Conservation (phyloP, 2,797 vertebrate genomes). For the Dicrostonyx torquatus region DNA sequence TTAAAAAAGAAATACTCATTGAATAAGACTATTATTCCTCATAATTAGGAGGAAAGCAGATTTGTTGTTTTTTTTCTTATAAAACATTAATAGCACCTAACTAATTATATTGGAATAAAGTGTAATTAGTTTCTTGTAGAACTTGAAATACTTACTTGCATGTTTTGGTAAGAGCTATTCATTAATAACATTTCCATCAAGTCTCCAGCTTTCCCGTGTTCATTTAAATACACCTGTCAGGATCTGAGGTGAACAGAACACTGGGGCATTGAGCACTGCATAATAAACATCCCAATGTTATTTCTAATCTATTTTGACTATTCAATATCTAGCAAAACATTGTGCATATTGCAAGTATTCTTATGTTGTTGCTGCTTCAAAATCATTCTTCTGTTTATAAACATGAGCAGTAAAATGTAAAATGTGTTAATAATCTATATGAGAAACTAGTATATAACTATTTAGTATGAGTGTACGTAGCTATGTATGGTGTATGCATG, state of each 20-base stretch:
- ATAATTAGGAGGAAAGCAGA: neutral
- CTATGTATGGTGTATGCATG: neutral
- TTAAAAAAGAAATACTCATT: neutral
- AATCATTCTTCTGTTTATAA: neutral
- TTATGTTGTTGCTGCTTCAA: neutral
- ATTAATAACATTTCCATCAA: constrained; percentile 35
- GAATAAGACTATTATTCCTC: neutral
- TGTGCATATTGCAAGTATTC: neutral
- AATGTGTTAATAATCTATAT: neutral
- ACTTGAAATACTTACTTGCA: constrained; percentile 51
- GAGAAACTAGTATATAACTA: neutral
- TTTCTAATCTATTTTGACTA: neutral
- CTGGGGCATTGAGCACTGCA: neutral
- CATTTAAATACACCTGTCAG: constrained; percentile 42
- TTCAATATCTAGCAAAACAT: neutral
- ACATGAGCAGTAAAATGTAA: neutral
- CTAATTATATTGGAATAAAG: constrained; percentile 48
- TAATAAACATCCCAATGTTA: constrained; percentile 23
- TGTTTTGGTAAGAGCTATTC: constrained; percentile 14
- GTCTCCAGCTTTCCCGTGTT: constrained; percentile 11
- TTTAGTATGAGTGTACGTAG: neutral
- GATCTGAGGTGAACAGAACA: constrained; percentile 26
- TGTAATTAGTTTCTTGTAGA: constrained; percentile 14
- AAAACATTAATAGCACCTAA: constrained; percentile 48
- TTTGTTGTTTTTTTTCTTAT: constrained; percentile 32